Base-by-base conservation (phyloP, 1,140 invertebrate species). In the Antheraea mylitta region DNA sequence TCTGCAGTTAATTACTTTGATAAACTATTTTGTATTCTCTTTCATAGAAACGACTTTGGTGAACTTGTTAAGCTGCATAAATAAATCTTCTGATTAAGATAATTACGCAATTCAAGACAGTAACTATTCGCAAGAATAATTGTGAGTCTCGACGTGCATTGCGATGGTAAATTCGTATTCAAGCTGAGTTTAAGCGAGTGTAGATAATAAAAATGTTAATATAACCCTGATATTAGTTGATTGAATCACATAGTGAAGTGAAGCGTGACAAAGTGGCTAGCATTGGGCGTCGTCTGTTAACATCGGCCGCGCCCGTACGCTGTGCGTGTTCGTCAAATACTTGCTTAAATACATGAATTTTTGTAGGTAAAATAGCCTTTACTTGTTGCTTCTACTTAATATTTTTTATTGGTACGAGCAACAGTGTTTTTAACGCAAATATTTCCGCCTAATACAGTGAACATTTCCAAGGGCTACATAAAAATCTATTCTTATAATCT, bases 311-410 rank as follows among this genome's bases (percentile, higher is more conserved):
- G 30, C 61, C 19, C 61, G 61, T n/a, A 11, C 30, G 61, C 18
- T 36, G 30, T 63, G 61, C 61, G 61, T 63, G 61, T 63, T 18
- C 61, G 9, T 36, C 59, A 36, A 61, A 19, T 61, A 19, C 37
- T 13, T 63, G 61, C 30, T 30, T 18, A 18, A 63, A 30, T 63
- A 11, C 61, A 37, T n/a, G 61, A 37, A 16, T 37, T 36, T 63
- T 13, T 37, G 7, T 37, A 36, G 18, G 18, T 16, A 53, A n/a
- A 30, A 53, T n/a, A 7, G 30, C 37, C 61, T 63, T 36, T 7
- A 63, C 61, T 63, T 63, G 61, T 63, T 63, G 61, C 61, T 63
- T 36, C 30, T 70, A 45, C 59, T n/a, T 71, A 66, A 19, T 4
- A 30, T 30, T 30, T 30, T 30, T 30, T 4, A 30, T 30, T 30